These are phyloP conservation scores for Agrypnia vestita DNA, from an alignment of 1,140 invertebrate species.

Conservation along the genomic window DNA sequence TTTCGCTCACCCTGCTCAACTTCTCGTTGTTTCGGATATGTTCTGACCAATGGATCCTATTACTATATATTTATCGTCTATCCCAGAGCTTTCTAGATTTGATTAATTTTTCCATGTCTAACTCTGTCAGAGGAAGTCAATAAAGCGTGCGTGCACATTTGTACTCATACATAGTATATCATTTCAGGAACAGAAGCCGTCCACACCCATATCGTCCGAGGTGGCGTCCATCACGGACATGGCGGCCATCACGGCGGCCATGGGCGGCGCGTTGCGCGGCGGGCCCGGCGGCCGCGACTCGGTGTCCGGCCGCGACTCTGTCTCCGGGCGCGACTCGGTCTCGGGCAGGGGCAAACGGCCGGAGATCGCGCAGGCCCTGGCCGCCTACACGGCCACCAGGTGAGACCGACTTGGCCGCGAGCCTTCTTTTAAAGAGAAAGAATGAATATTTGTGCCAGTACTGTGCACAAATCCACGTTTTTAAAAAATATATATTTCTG, in stretches of 20 bases:
- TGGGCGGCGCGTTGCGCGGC: constrained; percentile 43
- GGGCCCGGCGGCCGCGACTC: constrained; percentile 12
- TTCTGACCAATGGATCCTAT: too few species aligned
- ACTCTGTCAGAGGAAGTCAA: too few species aligned
- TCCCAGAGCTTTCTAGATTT: too few species aligned
- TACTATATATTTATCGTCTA: too few species aligned
- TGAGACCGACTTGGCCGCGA: constrained; percentile 37
- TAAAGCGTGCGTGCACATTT: too few species aligned
- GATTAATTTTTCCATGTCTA: too few species aligned
- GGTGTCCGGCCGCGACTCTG: constrained; percentile 54
- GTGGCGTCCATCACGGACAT: constrained; percentile 67
- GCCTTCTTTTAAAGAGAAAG: background rate
- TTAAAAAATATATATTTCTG: too few species aligned
- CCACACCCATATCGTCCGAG: constrained; percentile 68
- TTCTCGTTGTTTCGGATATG: too few species aligned
- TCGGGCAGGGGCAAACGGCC: constrained; percentile 63
- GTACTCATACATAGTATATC: too few species aligned
- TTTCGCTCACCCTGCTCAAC: too few species aligned
- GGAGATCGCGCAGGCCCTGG: constrained; percentile 69
- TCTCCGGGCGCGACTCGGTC: constrained; percentile 58
- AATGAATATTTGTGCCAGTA: too few species aligned
- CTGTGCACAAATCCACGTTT: too few species aligned
- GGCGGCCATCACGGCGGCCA: constrained; percentile 37
- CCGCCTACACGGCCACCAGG: constrained; percentile 69
- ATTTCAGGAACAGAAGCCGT: constrained; percentile 67